Evolutionary conservation across 2,888 invertebrate genomes (phyloP).

Genomic region (Megamerina dolium): DNA sequence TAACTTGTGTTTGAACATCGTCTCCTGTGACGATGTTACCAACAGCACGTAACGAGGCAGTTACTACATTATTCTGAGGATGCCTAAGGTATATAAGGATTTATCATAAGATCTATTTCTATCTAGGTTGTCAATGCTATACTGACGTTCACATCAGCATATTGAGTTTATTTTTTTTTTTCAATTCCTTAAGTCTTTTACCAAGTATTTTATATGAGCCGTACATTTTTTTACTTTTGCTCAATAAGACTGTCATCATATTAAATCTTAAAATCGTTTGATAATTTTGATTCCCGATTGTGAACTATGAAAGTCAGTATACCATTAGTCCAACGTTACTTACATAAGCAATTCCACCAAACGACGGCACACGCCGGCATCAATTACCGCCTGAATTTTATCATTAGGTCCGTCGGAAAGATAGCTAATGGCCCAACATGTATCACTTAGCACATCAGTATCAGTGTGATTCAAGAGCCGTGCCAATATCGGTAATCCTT

Average conservation of each 20-base stretch:
- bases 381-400: conserved; percentile 94
- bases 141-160: no score
- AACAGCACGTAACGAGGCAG: conserved; percentile 91
- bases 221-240: no score
- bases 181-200: no score
- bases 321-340: no score
- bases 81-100: conserved; percentile 55
- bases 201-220: no score
- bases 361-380: conserved; percentile 87
- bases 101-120: no score
- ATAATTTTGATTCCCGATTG: no score
- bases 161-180: background rate
- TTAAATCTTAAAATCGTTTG: no score
- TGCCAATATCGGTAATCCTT: conserved; percentile 80
- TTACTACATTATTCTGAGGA: conserved; percentile 74
- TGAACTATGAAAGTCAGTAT: no score
- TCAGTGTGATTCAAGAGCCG: conserved; percentile 82
- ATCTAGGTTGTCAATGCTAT: no score
- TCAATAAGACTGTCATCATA: no score
- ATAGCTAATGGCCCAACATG: conserved; percentile 96
- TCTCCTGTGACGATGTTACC: conserved; percentile 98
- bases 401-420: conserved; percentile 95
- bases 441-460: conserved; percentile 84
- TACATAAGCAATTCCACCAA: conserved; percentile 58
- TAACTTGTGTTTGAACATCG: conserved; percentile 91